These are phyloP conservation scores for Agrotis segetum DNA, from an alignment of 2,888 invertebrate genomes.

Conservation along the genomic window DNA sequence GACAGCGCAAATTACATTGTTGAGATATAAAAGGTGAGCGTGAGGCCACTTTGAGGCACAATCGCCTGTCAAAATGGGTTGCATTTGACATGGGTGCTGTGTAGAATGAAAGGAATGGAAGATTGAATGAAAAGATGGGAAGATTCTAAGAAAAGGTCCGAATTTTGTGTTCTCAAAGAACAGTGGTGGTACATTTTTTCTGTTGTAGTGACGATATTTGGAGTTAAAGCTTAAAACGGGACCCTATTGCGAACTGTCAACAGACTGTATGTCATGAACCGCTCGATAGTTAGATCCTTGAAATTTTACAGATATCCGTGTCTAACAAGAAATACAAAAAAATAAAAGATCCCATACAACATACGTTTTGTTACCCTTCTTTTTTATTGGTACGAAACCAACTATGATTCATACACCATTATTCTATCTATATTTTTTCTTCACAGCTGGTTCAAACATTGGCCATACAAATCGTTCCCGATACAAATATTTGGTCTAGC, in stretches of 20 bases:
- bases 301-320: no score
- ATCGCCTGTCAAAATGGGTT: constrained; percentile 12
- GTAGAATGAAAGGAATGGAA: background rate
- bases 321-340: no score
- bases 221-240: no score
- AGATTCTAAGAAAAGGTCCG: background rate
- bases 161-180: background rate
- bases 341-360: no score
- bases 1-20: constrained; percentile 8
- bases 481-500: constrained; percentile 3
- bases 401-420: no score
- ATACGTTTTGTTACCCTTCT: no score
- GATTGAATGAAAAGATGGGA: background rate
- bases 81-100: constrained; percentile 20
- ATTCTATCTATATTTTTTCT: no score
- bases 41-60: background rate
- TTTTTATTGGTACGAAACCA: no score
- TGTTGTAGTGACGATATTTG: no score
- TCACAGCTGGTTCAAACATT: background rate
- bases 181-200: background rate
- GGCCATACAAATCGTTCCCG: background rate
- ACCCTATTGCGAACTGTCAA: no score
- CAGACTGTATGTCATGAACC: no score
- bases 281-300: no score
- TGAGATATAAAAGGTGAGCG: background rate